phyloP scores from a whole-genome alignment of 2,113 vertebrate genomes.

The Barbus barbus region DNA sequence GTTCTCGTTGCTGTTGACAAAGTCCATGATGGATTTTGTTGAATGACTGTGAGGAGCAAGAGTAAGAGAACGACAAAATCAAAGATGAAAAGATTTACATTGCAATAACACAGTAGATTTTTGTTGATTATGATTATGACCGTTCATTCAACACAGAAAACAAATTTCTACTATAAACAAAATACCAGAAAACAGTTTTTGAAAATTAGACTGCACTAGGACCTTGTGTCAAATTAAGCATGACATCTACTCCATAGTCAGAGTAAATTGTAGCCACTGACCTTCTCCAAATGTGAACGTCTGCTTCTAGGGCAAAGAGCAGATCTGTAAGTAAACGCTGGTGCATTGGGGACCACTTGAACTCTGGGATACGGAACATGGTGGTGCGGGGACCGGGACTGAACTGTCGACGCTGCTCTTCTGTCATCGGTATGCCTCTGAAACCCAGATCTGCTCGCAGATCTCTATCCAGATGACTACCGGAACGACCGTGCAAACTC shows the following conservation, averaged over 20 bases:
- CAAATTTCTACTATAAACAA: not conserved
- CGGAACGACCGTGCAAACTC: constrained; percentile 87
- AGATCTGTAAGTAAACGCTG: constrained; percentile 94
- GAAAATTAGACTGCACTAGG: not conserved
- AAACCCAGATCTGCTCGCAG: constrained; percentile 93
- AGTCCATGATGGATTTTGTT: constrained; percentile 90
- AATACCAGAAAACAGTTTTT: not conserved
- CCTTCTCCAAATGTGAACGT: constrained; percentile 98
- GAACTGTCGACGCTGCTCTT: constrained; percentile 95
- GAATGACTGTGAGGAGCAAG: constrained; percentile 76
- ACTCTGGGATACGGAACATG: constrained; percentile 99
- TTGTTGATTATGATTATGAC: no score
- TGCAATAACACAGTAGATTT: no score
- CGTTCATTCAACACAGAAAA: not conserved
- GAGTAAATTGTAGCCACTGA: constrained; percentile 58
- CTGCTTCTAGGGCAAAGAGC: constrained; percentile 95
- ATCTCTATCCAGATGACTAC: constrained; percentile 87
- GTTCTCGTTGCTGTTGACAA: constrained; percentile 91
- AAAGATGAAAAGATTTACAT: no score
- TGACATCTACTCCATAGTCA: not conserved
- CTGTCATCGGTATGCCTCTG: constrained; percentile 95
- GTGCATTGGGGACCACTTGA: constrained; percentile 99
- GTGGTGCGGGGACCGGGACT: constrained; percentile 98
- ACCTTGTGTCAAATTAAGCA: not conserved
- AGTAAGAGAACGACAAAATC: not conserved